These are phyloP conservation scores for Arrhamphus sclerolepis DNA, from an alignment of 2,797 vertebrate species.

Conservation along the genomic window DNA sequence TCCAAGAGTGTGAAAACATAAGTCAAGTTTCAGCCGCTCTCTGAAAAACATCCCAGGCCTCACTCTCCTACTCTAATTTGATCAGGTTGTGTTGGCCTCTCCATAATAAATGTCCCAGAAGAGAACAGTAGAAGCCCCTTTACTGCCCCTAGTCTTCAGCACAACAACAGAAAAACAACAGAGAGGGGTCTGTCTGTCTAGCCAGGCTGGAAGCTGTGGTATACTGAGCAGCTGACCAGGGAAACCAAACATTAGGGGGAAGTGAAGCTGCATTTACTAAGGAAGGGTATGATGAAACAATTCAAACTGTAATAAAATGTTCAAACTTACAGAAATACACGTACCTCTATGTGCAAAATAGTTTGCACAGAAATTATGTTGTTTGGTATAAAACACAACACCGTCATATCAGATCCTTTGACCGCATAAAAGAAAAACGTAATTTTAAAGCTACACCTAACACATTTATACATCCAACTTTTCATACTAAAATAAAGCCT, in stretches of 20 bases:
- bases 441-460: conserved; percentile 44
- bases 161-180: conserved; percentile 80
- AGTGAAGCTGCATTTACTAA: conserved; percentile 59
- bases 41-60: conserved; percentile 57
- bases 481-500: conserved; percentile 66
- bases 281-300: conserved; percentile 48
- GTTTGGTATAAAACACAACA: conserved; percentile 15
- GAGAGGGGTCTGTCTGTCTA: conserved; percentile 78
- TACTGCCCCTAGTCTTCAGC: conserved; percentile 73
- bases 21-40: conserved; percentile 26
- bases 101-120: conserved; percentile 75
- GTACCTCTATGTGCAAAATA: not conserved
- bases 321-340: conserved; percentile 13
- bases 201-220: conserved; percentile 70
- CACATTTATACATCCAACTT: conserved; percentile 47
- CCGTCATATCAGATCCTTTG: conserved; percentile 17
- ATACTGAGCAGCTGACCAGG: conserved; percentile 76
- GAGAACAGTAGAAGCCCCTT: conserved; percentile 80
- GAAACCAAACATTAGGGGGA: conserved; percentile 71
- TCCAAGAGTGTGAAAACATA: conserved; percentile 14
- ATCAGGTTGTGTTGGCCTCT: conserved; percentile 77
- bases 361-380: conserved; percentile 1
- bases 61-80: conserved; percentile 70
- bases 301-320: conserved; percentile 29
- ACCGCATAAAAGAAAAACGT: conserved; percentile 45